Evolutionary conservation across 2,888 invertebrate genomes (phyloP), one percentile per base, ranked within the genome.

Genomic region (Campopleginae sp.): DNA sequence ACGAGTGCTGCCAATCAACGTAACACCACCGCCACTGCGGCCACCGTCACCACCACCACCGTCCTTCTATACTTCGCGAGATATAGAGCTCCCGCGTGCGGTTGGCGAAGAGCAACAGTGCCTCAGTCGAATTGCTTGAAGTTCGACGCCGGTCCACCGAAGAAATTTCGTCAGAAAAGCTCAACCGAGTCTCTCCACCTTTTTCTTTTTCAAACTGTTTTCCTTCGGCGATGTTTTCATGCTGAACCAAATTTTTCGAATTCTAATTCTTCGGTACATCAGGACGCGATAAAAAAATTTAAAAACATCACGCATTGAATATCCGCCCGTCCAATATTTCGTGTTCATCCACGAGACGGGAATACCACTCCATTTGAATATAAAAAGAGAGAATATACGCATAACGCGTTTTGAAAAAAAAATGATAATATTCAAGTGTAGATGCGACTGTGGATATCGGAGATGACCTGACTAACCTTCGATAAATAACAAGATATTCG

Each of bases 1-100:
- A 65, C 63, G 61, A 42, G 65, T 42, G 66, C 71, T 82, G 42
- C 79, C 83, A 79, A 83, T 83, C 83, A 78, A 46, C 77, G 78
- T 27, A 51, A 74, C 54, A 74, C 68, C 78, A 66, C 80, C 58
- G 19, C 66, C 78, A 72, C 33, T 33, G n/a, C 33, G 14, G 31
- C n/a, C 61, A 12, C 31, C 61, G 14, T 3, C 54, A 31, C 17
- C 61, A 31, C 14, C 61, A 31, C 6, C 61, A 1, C 17, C 27
- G 58, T 27, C 58, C 58, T 58, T 58, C 58, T 58, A 27, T 58
- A 58, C 27, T 27, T 27, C 2, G 5, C 2, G 5, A 12, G 27
- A 58, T 58, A 8, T 58, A 58, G 27, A 58, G 27, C 58, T 58
- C 14, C 14, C 27, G 19, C 7, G 58, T 5, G 27, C 27, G 27